A percentile compares a stretch with the other conserved stretches of the same genome.
Conservation (phyloP, 2,888 invertebrate species). For the Quadroppia sp. region DNA sequence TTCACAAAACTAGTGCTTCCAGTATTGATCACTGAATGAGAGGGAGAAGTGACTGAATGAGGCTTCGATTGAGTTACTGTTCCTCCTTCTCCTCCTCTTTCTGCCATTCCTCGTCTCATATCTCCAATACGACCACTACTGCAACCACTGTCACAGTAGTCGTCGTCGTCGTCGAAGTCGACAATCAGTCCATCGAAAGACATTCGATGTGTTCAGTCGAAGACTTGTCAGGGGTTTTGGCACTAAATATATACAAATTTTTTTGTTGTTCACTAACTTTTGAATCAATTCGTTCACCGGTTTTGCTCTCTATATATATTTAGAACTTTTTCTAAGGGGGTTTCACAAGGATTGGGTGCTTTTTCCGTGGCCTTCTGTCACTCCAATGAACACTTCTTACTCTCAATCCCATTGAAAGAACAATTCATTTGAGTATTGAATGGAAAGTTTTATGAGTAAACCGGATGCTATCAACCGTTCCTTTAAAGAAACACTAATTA, state of each 20-base stretch:
- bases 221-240: not conserved
- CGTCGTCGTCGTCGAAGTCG: constrained; percentile 4
- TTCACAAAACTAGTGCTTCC: constrained; percentile 2
- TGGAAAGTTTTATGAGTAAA: constrained; percentile 4
- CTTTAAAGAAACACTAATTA: not conserved
- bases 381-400: constrained; percentile 16
- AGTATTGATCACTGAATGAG: constrained; percentile 12
- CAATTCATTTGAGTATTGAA: not conserved
- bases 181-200: not conserved
- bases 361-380: constrained; percentile 10
- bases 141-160: not conserved
- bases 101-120: not conserved
- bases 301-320: not conserved
- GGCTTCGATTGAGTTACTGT: not conserved
- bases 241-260: not conserved
- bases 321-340: not conserved
- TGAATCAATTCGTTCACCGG: not conserved
- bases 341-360: not conserved
- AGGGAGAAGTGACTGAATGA: not conserved
- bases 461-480: not conserved
- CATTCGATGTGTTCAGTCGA: no score
- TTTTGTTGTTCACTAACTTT: not conserved
- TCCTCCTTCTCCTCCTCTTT: constrained; percentile 1
- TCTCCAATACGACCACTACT: not conserved
- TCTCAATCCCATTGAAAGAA: not conserved